phyloP scores from a whole-genome alignment of 1,140 invertebrate species.

The Drosophila teissieri region DNA sequence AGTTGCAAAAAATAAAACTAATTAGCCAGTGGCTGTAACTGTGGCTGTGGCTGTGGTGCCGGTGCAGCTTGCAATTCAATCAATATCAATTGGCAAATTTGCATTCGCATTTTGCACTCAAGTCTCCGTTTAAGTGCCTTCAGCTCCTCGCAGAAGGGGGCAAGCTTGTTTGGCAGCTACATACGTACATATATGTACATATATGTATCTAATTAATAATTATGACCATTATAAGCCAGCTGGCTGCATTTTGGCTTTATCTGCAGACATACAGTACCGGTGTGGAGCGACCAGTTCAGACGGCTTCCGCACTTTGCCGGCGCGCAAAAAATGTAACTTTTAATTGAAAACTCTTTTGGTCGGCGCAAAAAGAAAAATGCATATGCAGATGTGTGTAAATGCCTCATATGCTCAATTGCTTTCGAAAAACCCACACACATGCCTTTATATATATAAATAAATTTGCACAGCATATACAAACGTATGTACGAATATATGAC shows the following conservation, averaged over 20 bases:
- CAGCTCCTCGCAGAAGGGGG: constrained; percentile 38
- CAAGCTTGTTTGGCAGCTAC: constrained; percentile 19
- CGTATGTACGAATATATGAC: constrained; percentile 18
- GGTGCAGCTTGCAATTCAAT: constrained; percentile 66
- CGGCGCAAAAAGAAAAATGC: constrained; percentile 2
- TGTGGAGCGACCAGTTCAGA: constrained; percentile 20
- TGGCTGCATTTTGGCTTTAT: constrained; percentile 56
- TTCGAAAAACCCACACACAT: constrained; percentile 62
- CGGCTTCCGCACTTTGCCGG: constrained; percentile 55
- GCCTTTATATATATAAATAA: constrained; percentile 20
- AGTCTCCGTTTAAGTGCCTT: constrained; percentile 63
- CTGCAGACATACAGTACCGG: constrained; percentile 10
- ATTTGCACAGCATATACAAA: constrained; percentile 21
- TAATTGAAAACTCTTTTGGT: constrained; percentile 60
- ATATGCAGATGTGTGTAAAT: constrained; percentile 34
- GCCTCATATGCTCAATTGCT: constrained; percentile 57
- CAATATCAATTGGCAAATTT: constrained; percentile 82
- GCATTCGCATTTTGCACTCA: constrained; percentile 75
- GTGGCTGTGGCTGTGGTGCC: neutral
- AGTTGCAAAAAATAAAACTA: constrained; percentile 67
- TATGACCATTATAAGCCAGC: constrained; percentile 53
- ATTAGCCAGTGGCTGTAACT: constrained; percentile 52
- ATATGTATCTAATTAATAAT: constrained; percentile 56
- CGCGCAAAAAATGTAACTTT: constrained; percentile 51
- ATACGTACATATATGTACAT: too few relatives aligned